Base-by-base conservation (phyloP, 1,140 invertebrate species). In the Acromyrmex heyeri region DNA sequence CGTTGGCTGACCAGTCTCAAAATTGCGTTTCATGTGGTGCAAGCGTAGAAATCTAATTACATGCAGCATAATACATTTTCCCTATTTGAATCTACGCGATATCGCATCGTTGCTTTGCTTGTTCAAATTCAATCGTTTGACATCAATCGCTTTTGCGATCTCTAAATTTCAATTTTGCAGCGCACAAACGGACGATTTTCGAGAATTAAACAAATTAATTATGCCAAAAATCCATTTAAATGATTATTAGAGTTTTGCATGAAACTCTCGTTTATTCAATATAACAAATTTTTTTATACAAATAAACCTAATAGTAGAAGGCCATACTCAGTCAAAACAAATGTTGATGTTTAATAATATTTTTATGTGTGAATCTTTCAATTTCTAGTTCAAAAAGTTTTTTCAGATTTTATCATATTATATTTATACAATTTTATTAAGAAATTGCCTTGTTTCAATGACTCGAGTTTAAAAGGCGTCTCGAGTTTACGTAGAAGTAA, bases 41-140 rank as follows among this genome's bases (percentile, higher is more conserved):
- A 27, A 81, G 30, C 27, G 38, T 69, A 70, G 18, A 72, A 73
- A 82, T 16, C 16, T 73, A 82, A 82, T 82, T 82, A 82, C 18
- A 38, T 18, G 16, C 6, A 18, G n/a, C 24, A 30, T 82, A 82
- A 82, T 82, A 34, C 53, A 70, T 48, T 44, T 70, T 59, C 48
- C 34, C 12, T 44, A 27, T 55, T 72, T 18, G 34, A 27, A n/a
- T 57, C 18, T 48, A 81, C 50, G 44, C 27, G 14, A 38, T 34
- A 21, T 70, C 34, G 16, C 38, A 70, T 12, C 21, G 3, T 44
- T 10, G 38, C 38, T 44, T 76, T 18, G 53, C 30, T 34, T 8
- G 27, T 55, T 16, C 27, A 14, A 69, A 62, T 48, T 69, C 38
- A 44, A 44, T 10, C 8, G 38, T 44, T 82, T 57, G 48, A 57